phyloP scores from a whole-genome alignment of 2,797 vertebrate species.

The Acrossocheilus fasciatus region DNA sequence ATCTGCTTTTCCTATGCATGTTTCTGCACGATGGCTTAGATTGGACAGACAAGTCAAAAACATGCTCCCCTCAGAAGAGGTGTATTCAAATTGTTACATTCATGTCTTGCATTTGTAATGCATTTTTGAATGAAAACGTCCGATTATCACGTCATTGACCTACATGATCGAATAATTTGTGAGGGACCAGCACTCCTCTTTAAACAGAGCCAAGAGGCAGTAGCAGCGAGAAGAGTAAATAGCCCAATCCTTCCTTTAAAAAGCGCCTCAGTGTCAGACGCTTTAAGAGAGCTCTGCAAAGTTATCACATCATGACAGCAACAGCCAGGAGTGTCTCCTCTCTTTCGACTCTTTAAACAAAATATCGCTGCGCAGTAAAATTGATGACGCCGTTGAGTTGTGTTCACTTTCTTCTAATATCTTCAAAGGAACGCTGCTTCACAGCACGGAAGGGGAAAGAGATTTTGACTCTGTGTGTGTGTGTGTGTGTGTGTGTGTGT shows the following conservation, averaged over 20 bases:
- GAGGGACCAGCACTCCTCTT: constrained; percentile 19
- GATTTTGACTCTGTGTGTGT: constrained; percentile 29
- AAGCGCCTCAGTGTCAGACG: constrained; percentile 58
- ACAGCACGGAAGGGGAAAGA: constrained; percentile 58
- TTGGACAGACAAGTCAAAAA: background rate
- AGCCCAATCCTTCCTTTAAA: constrained; percentile 61
- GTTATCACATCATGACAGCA: constrained; percentile 63
- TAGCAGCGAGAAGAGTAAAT: constrained; percentile 57
- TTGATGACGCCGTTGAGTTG: constrained; percentile 66
- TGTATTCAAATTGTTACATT: background rate
- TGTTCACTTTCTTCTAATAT: constrained; percentile 70
- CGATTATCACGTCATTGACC: background rate
- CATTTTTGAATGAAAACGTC: background rate
- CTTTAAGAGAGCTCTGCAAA: constrained; percentile 56
- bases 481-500: constrained; percentile 36
- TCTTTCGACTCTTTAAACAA: constrained; percentile 69
- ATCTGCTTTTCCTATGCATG: background rate
- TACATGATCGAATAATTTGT: background rate
- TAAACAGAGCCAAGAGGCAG: constrained; percentile 19
- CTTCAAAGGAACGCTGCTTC: constrained; percentile 67
- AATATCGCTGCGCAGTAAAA: constrained; percentile 66
- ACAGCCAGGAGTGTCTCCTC: constrained; percentile 62
- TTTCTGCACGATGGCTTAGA: background rate
- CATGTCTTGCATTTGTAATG: background rate
- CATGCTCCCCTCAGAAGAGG: background rate